Evolutionary conservation across 37 sponge, comb jelly and placozoan species (phyloP).

Genomic region (Geodia barretti): DNA sequence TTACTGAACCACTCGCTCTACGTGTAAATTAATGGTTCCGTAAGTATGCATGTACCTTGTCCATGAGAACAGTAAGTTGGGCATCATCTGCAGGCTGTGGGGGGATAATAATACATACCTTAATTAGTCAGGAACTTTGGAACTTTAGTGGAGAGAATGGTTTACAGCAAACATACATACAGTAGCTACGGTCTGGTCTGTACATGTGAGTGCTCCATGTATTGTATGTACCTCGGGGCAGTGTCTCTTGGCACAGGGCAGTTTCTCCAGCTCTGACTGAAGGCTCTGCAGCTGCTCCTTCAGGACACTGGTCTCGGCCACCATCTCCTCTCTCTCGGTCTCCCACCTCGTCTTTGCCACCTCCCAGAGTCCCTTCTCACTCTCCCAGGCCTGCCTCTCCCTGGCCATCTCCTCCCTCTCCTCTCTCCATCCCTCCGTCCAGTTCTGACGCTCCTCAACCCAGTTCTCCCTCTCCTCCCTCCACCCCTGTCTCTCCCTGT

Average conservation of each 20-base stretch:
- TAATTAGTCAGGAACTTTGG: too few relatives aligned
- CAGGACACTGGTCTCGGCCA: background rate
- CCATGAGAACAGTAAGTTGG: too few relatives aligned
- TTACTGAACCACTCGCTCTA: too few relatives aligned
- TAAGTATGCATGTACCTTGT: too few relatives aligned
- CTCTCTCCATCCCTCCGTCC: background rate
- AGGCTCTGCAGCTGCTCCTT: constrained; percentile 5
- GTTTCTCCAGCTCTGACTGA: background rate
- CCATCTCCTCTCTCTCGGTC: background rate
- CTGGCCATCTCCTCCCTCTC: background rate
- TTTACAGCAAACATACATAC: background rate
- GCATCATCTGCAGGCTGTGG: too few relatives aligned
- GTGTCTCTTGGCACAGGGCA: background rate
- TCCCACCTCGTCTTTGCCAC: background rate
- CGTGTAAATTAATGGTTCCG: too few relatives aligned
- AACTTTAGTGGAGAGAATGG: too few relatives aligned
- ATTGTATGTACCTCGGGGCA: background rate
- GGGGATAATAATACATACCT: too few relatives aligned
- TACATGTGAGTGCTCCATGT: background rate
- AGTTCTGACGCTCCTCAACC: background rate
- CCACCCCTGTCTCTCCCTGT: background rate
- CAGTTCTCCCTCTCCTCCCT: background rate
- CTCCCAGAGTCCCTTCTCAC: background rate
- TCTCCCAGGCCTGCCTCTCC: background rate
- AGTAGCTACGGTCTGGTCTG: background rate